Conservation (phyloP, 2,113 vertebrate genomes). For the Campylomormyrus numenius region DNA sequence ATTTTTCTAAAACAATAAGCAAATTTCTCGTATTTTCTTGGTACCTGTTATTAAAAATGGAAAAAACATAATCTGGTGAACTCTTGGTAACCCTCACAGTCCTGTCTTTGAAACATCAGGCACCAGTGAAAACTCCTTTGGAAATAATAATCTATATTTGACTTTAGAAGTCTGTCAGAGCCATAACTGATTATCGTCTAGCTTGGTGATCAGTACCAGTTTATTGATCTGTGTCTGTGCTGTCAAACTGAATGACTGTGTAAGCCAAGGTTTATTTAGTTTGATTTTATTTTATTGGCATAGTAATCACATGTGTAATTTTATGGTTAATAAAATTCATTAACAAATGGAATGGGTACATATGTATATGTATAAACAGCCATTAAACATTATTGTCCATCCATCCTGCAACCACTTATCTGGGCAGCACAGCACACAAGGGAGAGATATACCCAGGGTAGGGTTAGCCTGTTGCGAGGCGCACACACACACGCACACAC, state of each 20-base stretch:
- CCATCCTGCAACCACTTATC: not conserved
- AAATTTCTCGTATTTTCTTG: not conserved
- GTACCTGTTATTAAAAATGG: slow-evolving; percentile 47
- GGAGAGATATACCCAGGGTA: not conserved
- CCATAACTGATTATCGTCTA: not conserved
- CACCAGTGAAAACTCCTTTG: slow-evolving; percentile 19
- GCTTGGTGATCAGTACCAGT: not conserved
- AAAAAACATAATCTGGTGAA: slow-evolving; percentile 58
- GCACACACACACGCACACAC: not conserved
- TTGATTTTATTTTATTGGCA: slow-evolving; percentile 47
- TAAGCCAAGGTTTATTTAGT: slow-evolving; percentile 38
- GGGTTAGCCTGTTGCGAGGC: not conserved
- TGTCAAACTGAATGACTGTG: slow-evolving; percentile 12
- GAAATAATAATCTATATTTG: slow-evolving; percentile 25
- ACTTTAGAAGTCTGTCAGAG: slow-evolving; percentile 7
- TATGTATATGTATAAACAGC: not conserved
- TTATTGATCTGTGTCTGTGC: slow-evolving; percentile 10
- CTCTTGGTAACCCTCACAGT: slow-evolving; percentile 53
- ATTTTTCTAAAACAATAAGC: not conserved
- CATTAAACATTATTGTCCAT: not conserved
- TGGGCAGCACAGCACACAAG: not conserved
- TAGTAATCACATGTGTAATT: slow-evolving; percentile 56
- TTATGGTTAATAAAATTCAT: slow-evolving; percentile 64
- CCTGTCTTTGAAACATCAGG: slow-evolving; percentile 28
- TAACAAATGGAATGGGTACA: not conserved